Percentiles rank a stretch among this genome's conserved stretches.
phyloP scores from a whole-genome alignment of 1,140 invertebrate genomes.

The Lineus longissimus region DNA sequence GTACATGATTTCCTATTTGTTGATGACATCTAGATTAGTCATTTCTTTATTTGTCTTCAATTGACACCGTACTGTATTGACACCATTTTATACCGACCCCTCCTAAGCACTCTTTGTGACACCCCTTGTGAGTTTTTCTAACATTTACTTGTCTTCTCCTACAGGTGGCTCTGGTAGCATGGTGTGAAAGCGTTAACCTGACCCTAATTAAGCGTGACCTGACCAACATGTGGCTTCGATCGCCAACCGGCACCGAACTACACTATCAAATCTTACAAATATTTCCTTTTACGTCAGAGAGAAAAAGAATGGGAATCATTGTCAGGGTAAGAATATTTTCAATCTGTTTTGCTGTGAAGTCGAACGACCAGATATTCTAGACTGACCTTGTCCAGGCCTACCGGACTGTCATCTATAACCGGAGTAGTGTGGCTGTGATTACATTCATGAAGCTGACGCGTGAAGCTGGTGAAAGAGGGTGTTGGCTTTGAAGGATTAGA shows the following conservation, averaged over 20 bases:
- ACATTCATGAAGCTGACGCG: too few relatives aligned
- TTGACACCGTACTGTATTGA: too few relatives aligned
- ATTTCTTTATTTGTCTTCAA: too few relatives aligned
- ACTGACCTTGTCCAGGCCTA: too few relatives aligned
- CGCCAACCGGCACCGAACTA: constrained; percentile 63
- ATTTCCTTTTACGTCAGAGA: constrained; percentile 98
- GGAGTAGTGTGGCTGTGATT: too few relatives aligned
- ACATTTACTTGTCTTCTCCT: constrained; percentile 12
- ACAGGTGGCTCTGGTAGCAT: constrained; percentile 75
- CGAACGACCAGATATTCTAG: too few relatives aligned
- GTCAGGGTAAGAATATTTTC: constrained; percentile 64
- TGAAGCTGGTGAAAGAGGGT: too few relatives aligned
- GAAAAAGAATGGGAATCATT: constrained; percentile 98
- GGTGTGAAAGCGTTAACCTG: constrained; percentile 68
- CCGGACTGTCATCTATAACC: too few relatives aligned
- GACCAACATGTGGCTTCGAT: constrained; percentile 71
- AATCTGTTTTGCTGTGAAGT: neutral
- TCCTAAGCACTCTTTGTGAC: too few relatives aligned
- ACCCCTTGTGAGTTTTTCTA: too few relatives aligned
- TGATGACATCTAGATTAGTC: constrained; percentile 16
- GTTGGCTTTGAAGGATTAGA: too few relatives aligned
- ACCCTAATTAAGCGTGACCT: constrained; percentile 70
- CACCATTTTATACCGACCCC: too few relatives aligned
- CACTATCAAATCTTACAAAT: constrained; percentile 88
- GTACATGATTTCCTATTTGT: constrained; percentile 16